Percentiles rank a stretch among this genome's conserved stretches.
phyloP scores from a whole-genome alignment of 1,140 invertebrate genomes.

The Patella vulgata region DNA sequence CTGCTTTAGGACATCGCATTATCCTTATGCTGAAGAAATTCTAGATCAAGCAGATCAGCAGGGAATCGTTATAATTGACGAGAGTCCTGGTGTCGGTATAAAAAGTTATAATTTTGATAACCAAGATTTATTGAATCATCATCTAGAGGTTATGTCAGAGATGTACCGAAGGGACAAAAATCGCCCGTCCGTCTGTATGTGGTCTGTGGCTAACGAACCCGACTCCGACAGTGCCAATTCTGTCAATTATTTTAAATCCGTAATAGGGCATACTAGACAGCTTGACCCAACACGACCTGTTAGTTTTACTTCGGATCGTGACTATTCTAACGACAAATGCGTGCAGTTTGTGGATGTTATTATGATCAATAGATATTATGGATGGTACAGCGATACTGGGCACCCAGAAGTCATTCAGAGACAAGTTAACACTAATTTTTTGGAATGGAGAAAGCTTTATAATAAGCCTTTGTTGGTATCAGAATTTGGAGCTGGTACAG shows the following conservation, averaged over 20 bases:
- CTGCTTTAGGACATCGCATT: constrained; percentile 94
- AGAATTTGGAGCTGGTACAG: constrained; percentile 95
- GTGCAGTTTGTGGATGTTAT: constrained; percentile 84
- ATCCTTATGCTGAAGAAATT: constrained; percentile 97
- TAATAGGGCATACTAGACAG: background rate
- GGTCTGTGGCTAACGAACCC: constrained; percentile 97
- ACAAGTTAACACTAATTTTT: constrained; percentile 81
- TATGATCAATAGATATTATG: constrained; percentile 94
- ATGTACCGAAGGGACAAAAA: constrained; percentile 91
- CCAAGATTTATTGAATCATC: constrained; percentile 76
- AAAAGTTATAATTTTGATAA: constrained; percentile 69
- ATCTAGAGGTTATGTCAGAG: constrained; percentile 85
- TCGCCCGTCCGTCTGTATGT: constrained; percentile 92
- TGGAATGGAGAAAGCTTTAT: constrained; percentile 82
- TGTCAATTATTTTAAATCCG: constrained; percentile 86
- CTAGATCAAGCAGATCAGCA: constrained; percentile 91
- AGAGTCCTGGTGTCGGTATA: constrained; percentile 91
- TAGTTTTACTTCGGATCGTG: too few species aligned
- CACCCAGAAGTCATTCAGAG: constrained; percentile 78
- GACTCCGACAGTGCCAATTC: constrained; percentile 75
- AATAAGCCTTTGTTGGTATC: constrained; percentile 92
- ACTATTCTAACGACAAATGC: background rate
- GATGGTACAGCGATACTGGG: constrained; percentile 90
- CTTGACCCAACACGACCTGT: background rate
- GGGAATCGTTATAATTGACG: constrained; percentile 94